Evolutionary conservation across 1,140 invertebrate genomes (phyloP), one percentile per base, ranked within the genome.

Genomic region (Metaphire vulgaris): DNA sequence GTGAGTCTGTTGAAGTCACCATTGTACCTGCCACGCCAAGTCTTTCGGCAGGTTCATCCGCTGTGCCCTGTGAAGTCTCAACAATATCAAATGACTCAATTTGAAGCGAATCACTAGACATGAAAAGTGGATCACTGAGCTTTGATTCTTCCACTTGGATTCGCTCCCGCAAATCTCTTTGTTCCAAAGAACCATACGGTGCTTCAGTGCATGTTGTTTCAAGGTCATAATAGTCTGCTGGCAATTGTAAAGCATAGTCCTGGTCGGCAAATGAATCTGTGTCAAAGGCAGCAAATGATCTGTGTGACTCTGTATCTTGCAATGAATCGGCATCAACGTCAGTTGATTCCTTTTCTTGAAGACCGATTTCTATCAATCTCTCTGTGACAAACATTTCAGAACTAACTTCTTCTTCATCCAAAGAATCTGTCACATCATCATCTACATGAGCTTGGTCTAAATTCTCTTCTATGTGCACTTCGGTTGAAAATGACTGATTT

Each of bases 241-340:
- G 32, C 21, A 79, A 69, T 66, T 75, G 73, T 32, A 72, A 66
- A 2, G 72, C 21, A 0, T 76, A 65, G 28, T 81, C 71, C 69
- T 77, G 78, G 21, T 80, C 81, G 56, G 83, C 82, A 67, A 84
- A 78, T 6, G 82, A 84, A 76, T 84, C 83, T 72, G 79, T 77
- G 33, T 84, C 82, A 69, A 81, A n/a, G n/a, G n/a, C 74, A 77
- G 88, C 88, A 32, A 87, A 79, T 79, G 88, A 87, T 68, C 87
- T 86, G 26, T 87, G 86, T 41, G 87, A 84, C 80, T 83, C 86
- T 0, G 86, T 83, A 29, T 88, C 87, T 21, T 56, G 41, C 41
- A 56, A 56, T 6, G 41, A 56, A 56, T 56, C 41, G 41, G 21
- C 41, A 21, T 56, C 41, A 56, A 56, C 21, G 41, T 56, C 41